Evolutionary conservation across 2,113 vertebrate genomes (phyloP).

Genomic region (Sphyrna mokarran): DNA sequence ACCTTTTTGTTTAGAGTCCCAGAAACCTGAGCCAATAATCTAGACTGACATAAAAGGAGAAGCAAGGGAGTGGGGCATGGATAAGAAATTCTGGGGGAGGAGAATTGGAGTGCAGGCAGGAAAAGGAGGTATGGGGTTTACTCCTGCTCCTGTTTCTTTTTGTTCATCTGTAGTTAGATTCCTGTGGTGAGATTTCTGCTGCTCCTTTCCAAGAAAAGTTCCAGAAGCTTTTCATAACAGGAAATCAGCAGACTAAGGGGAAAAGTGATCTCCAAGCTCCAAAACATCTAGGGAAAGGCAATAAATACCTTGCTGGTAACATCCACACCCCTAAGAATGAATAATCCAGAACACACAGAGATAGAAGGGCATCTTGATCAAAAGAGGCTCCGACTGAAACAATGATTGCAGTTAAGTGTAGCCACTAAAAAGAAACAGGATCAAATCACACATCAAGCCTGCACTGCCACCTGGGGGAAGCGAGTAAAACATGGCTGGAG

Average conservation of each 20-base stretch:
- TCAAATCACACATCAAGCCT: not conserved
- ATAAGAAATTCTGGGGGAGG: not conserved
- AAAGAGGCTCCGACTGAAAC: not conserved
- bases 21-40: not conserved
- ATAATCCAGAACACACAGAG: not conserved
- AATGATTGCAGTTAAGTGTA: not conserved
- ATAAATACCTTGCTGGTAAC: not conserved
- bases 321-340: not conserved
- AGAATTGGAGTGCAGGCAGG: not conserved
- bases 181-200: too few species aligned
- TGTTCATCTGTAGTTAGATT: not conserved
- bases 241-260: not conserved
- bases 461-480: not conserved
- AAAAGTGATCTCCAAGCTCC: not conserved
- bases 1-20: not conserved
- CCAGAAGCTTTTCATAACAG: not conserved
- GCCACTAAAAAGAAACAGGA: not conserved
- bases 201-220: not conserved
- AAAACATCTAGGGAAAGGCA: not conserved
- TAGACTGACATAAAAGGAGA: not conserved
- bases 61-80: not conserved
- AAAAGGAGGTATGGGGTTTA: not conserved
- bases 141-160: not conserved
- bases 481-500: not conserved
- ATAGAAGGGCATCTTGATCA: not conserved